A percentile compares a stretch with the other conserved stretches of the same genome.
These are phyloP conservation scores for Hippopotamyrus pictus DNA, from an alignment of 2,797 vertebrate genomes.

Conservation along the genomic window DNA sequence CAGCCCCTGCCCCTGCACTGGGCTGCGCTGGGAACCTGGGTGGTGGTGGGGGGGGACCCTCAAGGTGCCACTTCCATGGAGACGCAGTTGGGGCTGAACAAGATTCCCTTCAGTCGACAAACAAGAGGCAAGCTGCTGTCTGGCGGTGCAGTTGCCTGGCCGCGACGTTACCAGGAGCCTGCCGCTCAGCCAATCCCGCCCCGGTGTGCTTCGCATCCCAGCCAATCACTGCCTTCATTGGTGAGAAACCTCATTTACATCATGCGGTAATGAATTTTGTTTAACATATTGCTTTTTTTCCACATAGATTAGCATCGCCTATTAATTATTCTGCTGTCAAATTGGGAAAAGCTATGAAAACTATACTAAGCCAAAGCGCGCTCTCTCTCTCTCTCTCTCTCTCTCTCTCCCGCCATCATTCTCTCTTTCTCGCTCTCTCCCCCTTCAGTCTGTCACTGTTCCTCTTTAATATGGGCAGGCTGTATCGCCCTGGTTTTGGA, in stretches of 20 bases:
- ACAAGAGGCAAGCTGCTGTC: constrained; percentile 65
- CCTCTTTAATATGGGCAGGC: constrained; percentile 3
- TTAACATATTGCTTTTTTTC: constrained; percentile 71
- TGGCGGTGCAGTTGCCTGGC: constrained; percentile 69
- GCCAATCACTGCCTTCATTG: constrained; percentile 77
- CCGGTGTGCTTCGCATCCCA: constrained; percentile 65
- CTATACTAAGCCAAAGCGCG: constrained; percentile 32
- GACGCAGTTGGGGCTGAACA: constrained; percentile 84
- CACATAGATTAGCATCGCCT: constrained; percentile 61
- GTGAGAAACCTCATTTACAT: constrained; percentile 79
- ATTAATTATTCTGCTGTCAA: constrained; percentile 73
- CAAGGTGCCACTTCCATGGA: constrained; percentile 90
- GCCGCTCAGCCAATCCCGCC: constrained; percentile 73
- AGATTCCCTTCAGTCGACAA: constrained; percentile 81
- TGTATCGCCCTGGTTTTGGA: neutral
- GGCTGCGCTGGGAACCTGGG: constrained; percentile 74
- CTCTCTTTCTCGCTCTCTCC: constrained; percentile 15
- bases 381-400: constrained; percentile 18
- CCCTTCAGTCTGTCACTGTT: constrained; percentile 15
- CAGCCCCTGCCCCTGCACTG: constrained; percentile 70
- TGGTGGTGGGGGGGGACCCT: constrained; percentile 54
- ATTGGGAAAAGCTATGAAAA: constrained; percentile 67
- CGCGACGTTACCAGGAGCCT: constrained; percentile 78
- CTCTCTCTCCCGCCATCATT: constrained; percentile 19
- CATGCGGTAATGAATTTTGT: constrained; percentile 82